Evolutionary conservation across 2,797 vertebrate genomes (phyloP).

Genomic region (Astyanax mexicanus): DNA sequence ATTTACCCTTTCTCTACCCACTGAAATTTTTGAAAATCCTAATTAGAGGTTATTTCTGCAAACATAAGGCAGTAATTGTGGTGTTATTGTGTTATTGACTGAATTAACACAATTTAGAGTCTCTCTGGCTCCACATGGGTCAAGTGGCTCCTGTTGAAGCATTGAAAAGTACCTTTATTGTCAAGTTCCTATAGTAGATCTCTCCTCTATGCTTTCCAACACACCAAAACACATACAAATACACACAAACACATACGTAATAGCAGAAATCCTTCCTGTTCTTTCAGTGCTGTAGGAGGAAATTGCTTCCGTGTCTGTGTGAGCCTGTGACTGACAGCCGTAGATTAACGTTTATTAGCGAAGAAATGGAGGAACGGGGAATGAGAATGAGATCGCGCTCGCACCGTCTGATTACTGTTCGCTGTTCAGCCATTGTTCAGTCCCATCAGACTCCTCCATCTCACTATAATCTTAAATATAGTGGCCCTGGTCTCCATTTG

Average conservation of each 20-base stretch:
- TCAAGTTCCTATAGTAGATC: neutral
- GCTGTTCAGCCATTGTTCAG: neutral
- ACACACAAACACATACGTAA: neutral
- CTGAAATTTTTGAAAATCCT: no score
- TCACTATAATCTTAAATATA: conserved; percentile 9
- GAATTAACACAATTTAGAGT: neutral
- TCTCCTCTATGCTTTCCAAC: neutral
- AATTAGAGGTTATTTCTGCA: no score
- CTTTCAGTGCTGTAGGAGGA: neutral
- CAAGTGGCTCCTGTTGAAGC: neutral
- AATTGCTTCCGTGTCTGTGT: neutral
- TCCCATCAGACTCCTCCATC: neutral
- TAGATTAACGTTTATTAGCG: conserved; percentile 9
- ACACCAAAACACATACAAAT: neutral
- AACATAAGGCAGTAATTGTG: neutral
- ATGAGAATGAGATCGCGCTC: neutral
- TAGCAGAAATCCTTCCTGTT: neutral
- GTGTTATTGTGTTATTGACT: neutral
- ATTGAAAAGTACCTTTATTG: neutral
- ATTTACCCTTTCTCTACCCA: no score
- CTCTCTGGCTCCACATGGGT: neutral
- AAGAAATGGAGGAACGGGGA: neutral
- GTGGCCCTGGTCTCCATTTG: neutral
- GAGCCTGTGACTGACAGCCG: neutral
- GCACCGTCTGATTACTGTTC: neutral